A percentile compares a stretch with the other conserved stretches of the same genome.
phyloP scores from a whole-genome alignment of 2,888 invertebrate genomes.

The Ptychoptera albimana region DNA sequence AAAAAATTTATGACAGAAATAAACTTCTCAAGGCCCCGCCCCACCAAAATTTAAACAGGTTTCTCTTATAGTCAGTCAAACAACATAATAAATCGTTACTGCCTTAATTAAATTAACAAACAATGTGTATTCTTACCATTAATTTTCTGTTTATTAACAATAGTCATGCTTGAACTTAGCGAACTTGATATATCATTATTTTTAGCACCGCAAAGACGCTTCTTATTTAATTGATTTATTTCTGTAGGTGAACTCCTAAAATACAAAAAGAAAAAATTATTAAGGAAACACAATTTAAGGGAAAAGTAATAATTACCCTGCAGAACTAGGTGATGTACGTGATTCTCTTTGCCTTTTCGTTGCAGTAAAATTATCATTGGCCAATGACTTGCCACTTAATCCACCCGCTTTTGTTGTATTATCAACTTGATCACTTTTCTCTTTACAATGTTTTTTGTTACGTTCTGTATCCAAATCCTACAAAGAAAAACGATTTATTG shows the following conservation, averaged over 20 bases:
- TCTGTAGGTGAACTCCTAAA: conserved; percentile 17
- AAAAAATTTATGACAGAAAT: no score
- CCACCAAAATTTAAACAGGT: background rate
- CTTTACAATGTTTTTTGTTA: conserved; percentile 23
- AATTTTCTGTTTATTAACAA: conserved; percentile 8
- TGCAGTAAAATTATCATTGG: conserved; percentile 2
- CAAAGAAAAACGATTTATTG: conserved; percentile 8
- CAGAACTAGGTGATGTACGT: conserved; percentile 8
- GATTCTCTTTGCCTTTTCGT: conserved; percentile 9
- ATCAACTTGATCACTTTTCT: conserved; percentile 11
- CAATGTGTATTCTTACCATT: background rate
- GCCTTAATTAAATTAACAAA: background rate
- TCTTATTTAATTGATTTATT: conserved; percentile 18
- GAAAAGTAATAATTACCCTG: background rate
- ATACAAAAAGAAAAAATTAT: no score
- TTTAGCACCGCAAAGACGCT: conserved; percentile 18
- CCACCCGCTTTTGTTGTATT: background rate
- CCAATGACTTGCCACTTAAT: background rate
- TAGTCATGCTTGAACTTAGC: conserved; percentile 22
- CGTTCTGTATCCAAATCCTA: conserved; percentile 20
- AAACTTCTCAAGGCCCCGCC: no score
- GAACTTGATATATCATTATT: conserved; percentile 28
- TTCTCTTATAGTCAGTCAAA: no score
- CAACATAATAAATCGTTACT: no score
- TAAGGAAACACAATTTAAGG: no score